phyloP scores from a whole-genome alignment of 2,888 invertebrate species.

The Tenodera sinensis region DNA sequence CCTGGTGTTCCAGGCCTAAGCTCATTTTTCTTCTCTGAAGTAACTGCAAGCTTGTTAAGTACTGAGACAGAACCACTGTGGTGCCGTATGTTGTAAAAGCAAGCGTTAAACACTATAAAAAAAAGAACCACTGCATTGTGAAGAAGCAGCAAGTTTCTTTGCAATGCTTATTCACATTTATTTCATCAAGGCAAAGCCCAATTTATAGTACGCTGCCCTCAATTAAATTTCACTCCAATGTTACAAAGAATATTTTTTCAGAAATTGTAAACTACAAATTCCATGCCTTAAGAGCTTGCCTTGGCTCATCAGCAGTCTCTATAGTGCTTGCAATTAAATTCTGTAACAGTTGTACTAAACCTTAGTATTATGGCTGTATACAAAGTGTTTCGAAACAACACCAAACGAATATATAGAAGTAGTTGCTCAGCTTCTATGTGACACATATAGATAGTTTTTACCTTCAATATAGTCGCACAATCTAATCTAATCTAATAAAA shows the following conservation, averaged over 20 bases:
- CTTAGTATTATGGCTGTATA: too few relatives aligned
- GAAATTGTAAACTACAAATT: neutral
- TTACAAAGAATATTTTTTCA: too few relatives aligned
- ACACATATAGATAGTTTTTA: too few relatives aligned
- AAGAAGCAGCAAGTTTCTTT: neutral
- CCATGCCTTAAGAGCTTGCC: neutral
- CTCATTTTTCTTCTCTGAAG: neutral
- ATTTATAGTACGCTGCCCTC: neutral
- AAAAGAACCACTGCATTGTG: too few relatives aligned
- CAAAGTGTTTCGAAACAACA: too few relatives aligned
- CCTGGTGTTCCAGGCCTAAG: neutral
- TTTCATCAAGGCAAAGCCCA: neutral
- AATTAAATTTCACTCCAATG: neutral
- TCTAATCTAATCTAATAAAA: too few relatives aligned
- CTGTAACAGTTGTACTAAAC: neutral
- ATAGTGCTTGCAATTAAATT: neutral
- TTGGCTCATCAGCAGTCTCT: neutral
- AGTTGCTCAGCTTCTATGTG: too few relatives aligned
- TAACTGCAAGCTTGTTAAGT: neutral
- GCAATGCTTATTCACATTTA: neutral
- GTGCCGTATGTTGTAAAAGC: too few relatives aligned
- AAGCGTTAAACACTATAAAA: too few relatives aligned
- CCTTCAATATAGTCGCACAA: too few relatives aligned
- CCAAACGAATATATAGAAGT: too few relatives aligned
- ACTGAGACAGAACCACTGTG: neutral